A percentile compares a stretch with the other conserved stretches of the same genome.
Evolutionary conservation across 1,140 invertebrate genomes (phyloP).

Genomic region (Caenorhabditis tropicalis): DNA sequence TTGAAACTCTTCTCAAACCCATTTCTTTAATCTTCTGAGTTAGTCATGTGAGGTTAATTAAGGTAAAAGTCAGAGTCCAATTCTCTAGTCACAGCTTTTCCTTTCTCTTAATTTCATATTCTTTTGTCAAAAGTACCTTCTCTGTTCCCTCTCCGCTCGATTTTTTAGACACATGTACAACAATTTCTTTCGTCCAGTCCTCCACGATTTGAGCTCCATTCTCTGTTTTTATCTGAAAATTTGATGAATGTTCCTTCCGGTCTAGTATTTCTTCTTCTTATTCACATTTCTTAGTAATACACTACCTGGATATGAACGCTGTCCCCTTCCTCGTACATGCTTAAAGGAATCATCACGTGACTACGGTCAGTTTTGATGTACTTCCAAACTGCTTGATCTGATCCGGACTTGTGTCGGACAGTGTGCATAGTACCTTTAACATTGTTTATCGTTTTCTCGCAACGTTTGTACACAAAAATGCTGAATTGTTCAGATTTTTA

Average conservation of each 20-base stretch:
- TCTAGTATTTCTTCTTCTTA: too few species aligned
- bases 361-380: background rate
- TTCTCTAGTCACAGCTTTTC: background rate
- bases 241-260: background rate
- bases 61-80: too few species aligned
- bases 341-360: background rate
- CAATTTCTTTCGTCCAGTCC: constrained; percentile 59
- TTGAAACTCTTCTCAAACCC: too few species aligned
- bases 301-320: constrained; percentile 7
- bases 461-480: background rate
- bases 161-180: constrained; percentile 57
- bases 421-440: constrained; percentile 14
- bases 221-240: constrained; percentile 60
- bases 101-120: background rate
- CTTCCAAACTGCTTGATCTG: constrained; percentile 5
- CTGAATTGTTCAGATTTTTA: constrained; percentile 25
- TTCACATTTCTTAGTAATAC: background rate
- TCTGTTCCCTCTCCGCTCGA: background rate
- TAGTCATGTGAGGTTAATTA: too few species aligned
- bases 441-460: background rate
- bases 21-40: too few species aligned
- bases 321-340: background rate
- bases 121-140: background rate
- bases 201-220: constrained; percentile 57
- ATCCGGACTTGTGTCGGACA: background rate